Base-by-base conservation (phyloP, 2,797 vertebrate species). In the Octomys mimax region DNA sequence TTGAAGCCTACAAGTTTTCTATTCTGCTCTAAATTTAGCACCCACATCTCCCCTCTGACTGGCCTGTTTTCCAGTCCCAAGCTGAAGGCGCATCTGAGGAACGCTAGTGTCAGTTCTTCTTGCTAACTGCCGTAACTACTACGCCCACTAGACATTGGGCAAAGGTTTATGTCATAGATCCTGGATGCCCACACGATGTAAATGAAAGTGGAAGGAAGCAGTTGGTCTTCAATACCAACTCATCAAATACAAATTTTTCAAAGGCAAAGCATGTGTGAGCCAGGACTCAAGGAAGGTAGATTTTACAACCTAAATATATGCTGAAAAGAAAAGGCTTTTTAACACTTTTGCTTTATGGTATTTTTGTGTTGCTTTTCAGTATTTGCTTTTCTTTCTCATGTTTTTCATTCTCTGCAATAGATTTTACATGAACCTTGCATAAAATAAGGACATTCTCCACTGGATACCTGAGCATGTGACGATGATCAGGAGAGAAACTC, bases 1-100 rank as follows among this genome's bases (percentile, higher is more conserved):
- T 97, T 87, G 92, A 93, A 96, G 82, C 80, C 77, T 91, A 89
- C 87, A 92, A 83, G 39, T 85, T 94, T 97, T 96, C 92, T 97
- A 79, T 96, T 97, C 92, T 89, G 54, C 96, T 96, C 96, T 95
- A 97, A 97, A 96, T 97, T 97, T 96, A 96, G 93, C 66, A 93
- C 52, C 61, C 95, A 92, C 90, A 96, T 94, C 97, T 96, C 87
- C 59, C 80, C 66, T 95, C 96, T 96, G 89, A 83, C 80, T 95
- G 91, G 83, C 1, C 5, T 89, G 86, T 49, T 85, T 78, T 42
- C 61, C 70, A 82, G 64, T 78, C 24, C 36, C 78, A 36, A 95
- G 16, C 73, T 73, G 24, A 89, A 94, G 83, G 21, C n/a, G 89
- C 92, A 92, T 96, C 81, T 93, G 66, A 96, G 82, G 66, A 73